These are phyloP conservation scores for Panthera leo DNA, from an alignment of 2,113 vertebrate genomes.

Conservation along the genomic window DNA sequence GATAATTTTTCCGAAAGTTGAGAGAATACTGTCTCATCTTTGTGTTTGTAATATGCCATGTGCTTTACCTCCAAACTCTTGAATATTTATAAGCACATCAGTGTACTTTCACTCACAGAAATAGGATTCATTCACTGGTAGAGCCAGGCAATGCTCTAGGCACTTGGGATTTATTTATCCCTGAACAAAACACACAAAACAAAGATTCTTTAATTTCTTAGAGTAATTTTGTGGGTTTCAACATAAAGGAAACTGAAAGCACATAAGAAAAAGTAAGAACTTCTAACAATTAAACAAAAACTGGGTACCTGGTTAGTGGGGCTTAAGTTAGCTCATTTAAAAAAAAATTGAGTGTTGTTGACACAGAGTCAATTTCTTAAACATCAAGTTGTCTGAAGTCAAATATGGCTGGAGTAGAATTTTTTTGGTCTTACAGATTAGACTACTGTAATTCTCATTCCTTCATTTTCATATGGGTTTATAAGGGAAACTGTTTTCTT, in stretches of 20 bases:
- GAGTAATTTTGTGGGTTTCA: neutral
- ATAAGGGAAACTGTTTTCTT: neutral
- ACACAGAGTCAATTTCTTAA: neutral
- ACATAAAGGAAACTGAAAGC: neutral
- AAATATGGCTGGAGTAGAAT: neutral
- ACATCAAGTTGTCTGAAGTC: neutral
- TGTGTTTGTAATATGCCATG: neutral
- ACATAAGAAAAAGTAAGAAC: neutral
- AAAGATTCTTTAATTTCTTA: neutral
- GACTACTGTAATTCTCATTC: neutral
- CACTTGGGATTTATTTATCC: neutral
- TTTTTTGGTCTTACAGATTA: neutral
- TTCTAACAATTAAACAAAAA: neutral
- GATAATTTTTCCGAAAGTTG: neutral
- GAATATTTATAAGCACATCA: neutral
- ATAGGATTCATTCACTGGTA: neutral
- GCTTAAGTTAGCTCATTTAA: neutral
- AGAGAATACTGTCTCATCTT: neutral
- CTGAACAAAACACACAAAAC: neutral
- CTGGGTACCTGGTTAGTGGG: neutral
- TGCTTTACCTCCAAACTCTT: conserved; percentile 8
- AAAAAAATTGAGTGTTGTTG: neutral
- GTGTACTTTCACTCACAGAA: neutral
- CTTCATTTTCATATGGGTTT: neutral
- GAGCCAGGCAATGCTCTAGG: neutral